Evolutionary conservation across 2,888 invertebrate genomes (phyloP).

Genomic region (Dicranocentrus wangi): DNA sequence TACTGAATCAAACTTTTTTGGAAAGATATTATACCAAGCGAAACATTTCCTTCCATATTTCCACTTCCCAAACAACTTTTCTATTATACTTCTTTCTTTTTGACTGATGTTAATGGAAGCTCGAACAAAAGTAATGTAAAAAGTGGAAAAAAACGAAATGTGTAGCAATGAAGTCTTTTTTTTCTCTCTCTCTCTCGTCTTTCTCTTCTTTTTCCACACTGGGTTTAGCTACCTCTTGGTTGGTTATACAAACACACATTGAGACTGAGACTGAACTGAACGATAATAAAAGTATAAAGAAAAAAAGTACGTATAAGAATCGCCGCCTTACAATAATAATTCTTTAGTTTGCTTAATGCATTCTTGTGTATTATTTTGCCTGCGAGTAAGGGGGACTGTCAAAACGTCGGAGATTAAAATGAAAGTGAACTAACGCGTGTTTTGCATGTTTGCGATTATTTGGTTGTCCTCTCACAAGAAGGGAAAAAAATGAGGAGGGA

Average conservation of each 20-base stretch:
- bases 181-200: neutral
- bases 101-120: constrained; percentile 58
- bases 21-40: neutral
- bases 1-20: constrained; percentile 9
- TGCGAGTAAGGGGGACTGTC: constrained; percentile 28
- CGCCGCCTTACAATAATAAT: no score
- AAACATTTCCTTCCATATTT: constrained; percentile 8
- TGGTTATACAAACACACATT: neutral
- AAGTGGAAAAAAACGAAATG: constrained; percentile 12
- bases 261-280: no score
- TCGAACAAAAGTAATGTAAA: constrained; percentile 55
- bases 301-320: constrained; percentile 2
- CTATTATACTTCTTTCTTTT: constrained; percentile 5
- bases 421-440: constrained; percentile 36
- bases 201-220: no score
- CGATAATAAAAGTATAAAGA: no score
- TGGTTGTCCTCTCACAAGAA: neutral
- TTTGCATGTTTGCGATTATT: constrained; percentile 52
- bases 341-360: neutral
- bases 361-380: neutral
- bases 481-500: neutral
- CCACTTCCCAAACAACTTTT: constrained; percentile 7
- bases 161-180: constrained; percentile 23
- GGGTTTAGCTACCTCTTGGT: neutral
- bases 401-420: constrained; percentile 47